Conservation (phyloP, 2,888 invertebrate species). For the Odontocolon sp. region DNA sequence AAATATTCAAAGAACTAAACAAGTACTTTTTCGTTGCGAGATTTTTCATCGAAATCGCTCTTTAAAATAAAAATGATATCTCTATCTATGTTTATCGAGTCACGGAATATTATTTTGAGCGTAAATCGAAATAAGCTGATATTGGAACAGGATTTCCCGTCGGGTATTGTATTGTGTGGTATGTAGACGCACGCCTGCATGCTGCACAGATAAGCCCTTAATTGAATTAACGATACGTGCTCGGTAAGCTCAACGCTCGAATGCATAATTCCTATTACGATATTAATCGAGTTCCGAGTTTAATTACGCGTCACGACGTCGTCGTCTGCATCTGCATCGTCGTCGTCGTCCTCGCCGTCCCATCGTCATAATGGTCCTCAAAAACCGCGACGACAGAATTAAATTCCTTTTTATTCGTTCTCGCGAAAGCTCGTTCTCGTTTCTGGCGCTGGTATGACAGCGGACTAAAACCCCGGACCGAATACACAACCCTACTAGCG, state of each 20-base stretch:
- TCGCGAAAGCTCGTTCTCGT: conserved; percentile 10
- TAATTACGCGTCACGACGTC: conserved; percentile 38
- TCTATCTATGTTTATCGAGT: not conserved
- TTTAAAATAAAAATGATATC: not conserved
- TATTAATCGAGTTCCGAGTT: conserved; percentile 46
- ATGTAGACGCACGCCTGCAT: no score
- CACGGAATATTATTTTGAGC: no score
- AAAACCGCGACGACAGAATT: conserved; percentile 25
- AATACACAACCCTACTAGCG: conserved; percentile 45
- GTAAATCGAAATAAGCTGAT: not conserved
- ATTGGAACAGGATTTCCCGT: not conserved
- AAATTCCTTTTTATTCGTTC: conserved; percentile 36
- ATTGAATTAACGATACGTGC: conserved; percentile 52
- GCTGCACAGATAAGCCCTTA: conserved; percentile 43
- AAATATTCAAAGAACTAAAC: no score
- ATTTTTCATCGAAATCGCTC: no score
- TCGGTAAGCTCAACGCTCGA: conserved; percentile 13
- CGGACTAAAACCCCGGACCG: conserved; percentile 34
- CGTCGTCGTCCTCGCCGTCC: not conserved
- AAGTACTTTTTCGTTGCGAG: no score
- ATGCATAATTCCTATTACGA: conserved; percentile 47
- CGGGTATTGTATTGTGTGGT: not conserved
- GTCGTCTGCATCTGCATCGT: not conserved
- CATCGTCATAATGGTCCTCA: not conserved
- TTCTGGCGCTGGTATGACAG: conserved; percentile 26